Evolutionary conservation across 2,888 invertebrate genomes (phyloP).

Genomic region (Clivina fossor): DNA sequence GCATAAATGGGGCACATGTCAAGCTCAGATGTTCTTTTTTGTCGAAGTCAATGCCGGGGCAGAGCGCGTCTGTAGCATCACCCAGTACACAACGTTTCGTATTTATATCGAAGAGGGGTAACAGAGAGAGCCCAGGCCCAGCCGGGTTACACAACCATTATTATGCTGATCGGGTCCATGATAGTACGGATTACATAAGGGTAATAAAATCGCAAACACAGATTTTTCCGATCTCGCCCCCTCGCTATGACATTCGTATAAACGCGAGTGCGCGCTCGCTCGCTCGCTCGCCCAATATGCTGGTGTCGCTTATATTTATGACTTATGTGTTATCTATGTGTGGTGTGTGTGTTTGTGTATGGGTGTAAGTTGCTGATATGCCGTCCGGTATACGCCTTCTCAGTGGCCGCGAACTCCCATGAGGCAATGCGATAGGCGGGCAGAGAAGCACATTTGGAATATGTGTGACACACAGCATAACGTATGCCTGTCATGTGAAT

Average conservation of each 20-base stretch:
- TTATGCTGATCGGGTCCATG: slow-evolving; percentile 55
- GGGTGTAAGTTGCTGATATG: not conserved
- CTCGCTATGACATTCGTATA: slow-evolving; percentile 7
- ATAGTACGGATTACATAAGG: slow-evolving; percentile 54
- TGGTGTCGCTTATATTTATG: slow-evolving; percentile 26
- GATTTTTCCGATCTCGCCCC: not conserved
- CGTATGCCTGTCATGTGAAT: no score
- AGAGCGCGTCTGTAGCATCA: no score
- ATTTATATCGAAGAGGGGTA: no score
- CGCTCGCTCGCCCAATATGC: slow-evolving; percentile 32
- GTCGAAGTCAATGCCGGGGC: no score
- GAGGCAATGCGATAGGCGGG: no score
- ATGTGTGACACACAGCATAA: no score
- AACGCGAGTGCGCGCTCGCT: slow-evolving; percentile 7
- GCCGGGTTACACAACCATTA: slow-evolving; percentile 50
- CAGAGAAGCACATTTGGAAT: no score
- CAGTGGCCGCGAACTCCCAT: no score
- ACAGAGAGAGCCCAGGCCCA: not conserved
- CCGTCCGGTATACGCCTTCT: no score
- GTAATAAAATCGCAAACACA: slow-evolving; percentile 51
- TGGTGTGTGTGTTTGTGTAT: not conserved
- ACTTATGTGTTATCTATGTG: not conserved
- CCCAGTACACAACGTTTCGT: no score
- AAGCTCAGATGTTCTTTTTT: slow-evolving; percentile 22
- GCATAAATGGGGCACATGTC: slow-evolving; percentile 13